Base-by-base conservation (phyloP, 2,888 invertebrate species). In the Cheiracanthium punctorium region DNA sequence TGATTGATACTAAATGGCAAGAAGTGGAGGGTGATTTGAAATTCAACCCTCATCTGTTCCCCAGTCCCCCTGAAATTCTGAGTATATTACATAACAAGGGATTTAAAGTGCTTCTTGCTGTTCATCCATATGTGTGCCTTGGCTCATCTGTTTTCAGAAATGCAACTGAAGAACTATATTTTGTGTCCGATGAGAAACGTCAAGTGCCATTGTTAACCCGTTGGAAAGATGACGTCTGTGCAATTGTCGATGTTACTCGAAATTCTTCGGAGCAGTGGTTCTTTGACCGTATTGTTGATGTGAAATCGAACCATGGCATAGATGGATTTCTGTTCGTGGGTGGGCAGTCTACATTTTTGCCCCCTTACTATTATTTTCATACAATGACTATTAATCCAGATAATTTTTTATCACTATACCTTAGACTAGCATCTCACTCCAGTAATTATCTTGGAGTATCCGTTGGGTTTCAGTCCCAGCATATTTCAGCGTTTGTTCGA, bases 191-290 rank as follows among this genome's bases (percentile, higher is more conserved):
- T 24, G 48, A 79, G n/a, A 71, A 88, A 33, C 76, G 86, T 1
- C 77, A 88, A 32, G 89, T 89, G 0, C 97, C 97, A 4, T 96
- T 96, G 0, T 91, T 97, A 28, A 96, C 96, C 0, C 93, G 95
- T 89, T 97, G 96, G 91, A 95, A 96, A 95, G 7, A 93, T 95
- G 74, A 91, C 90, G 41, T 96, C 90, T 96, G 96, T 14, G 96
- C 95, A 0, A 95, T 97, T 1, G 91, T 98, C 81, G 98, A 98
- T 91, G 94, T 97, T 5, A 97, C 97, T 0, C 96, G 96, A 89
- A 95, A 95, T 90, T 93, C 94, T 67, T 95, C 97, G 0, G 93
- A 95, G 0, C 94, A 95, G 0, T 98, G 98, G 98, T 92, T 96
- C 0, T 92, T 95, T 64, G 93, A 93, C 20, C 95, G 96, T 90